Base-by-base conservation (phyloP, 2,888 invertebrate species). In the Camponotus fellah region DNA sequence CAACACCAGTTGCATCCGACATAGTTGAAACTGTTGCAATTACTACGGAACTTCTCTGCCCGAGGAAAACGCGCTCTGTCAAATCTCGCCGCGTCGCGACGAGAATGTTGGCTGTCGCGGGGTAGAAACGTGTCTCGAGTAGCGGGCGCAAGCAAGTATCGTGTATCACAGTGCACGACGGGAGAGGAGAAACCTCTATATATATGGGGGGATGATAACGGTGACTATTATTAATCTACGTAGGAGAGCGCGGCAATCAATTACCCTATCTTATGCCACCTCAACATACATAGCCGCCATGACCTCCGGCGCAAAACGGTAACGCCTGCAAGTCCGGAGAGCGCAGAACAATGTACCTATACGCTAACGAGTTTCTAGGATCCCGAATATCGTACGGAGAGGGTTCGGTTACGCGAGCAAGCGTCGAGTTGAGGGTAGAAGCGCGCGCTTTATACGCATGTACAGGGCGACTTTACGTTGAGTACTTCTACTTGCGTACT, bases 161-260 rank as follows among this genome's bases (percentile, higher is more conserved):
- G 89, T 90, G 90, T 90, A 90, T 90, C 89, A 86, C 87, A 85
- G 83, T 65, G 80, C 43, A 79, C 79, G 43, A 79, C 79, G 80
- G 37, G 37, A 53, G 53, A 86, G 86, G 65, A 75, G 89, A 88
- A 87, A 84, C 86, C 82, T 81, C 83, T 85, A 88, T 82, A 75
- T 84, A 82, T 69, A 74, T 53, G 56, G 12, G 8, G 53, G 83
- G 86, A 90, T 88, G 88, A 89, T 92, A 90, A 88, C 90, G 84
- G 88, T 86, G 92, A 91, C 89, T 90, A 85, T 90, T 91, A 91
- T 91, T 91, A 91, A 91, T 91, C 91, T 90, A 91, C 87, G 89
- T 86, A 87, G 90, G 86, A 86, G 88, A 86, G 89, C 86, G 88
- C 82, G 85, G 92, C 87, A 90, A 91, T 91, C 91, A 92, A 91